Base-by-base conservation (phyloP, 2,888 invertebrate genomes). In the Cephonodes hylas region DNA sequence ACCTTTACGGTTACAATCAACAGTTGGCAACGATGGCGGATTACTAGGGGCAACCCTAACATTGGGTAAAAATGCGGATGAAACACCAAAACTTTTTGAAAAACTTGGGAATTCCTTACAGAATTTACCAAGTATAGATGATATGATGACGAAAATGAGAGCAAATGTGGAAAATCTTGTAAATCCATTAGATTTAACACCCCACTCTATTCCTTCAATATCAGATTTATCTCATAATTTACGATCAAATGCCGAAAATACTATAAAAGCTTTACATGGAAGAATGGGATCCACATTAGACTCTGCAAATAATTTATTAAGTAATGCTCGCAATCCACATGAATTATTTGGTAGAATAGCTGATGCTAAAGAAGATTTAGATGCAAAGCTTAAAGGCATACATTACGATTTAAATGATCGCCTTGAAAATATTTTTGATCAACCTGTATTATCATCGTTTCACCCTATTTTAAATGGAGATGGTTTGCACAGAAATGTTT, bases 371-470 rank as follows among this genome's bases (percentile, higher is more conserved):
- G 80, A 83, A 63, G 84, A 90, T 44, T 66, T 88, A 0, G 83
- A 75, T 67, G 86, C 89, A 60, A 90, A 85, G 70, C 66, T 91
- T 10, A 78, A 81, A 73, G 81, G 80, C 20, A 70, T 90, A 44
- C 86, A 85, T 58, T 71, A 75, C 22, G 88, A 89, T 71, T 76
- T 90, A 3, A 85, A 81, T 66, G 88, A 88, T 63, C 80, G 85
- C 27, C 66, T 89, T 34, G 82, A 81, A 45, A 76, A 74, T 68
- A 66, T 86, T 58, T 64, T 78, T 25, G 83, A 84, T 60, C 73
- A 74, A 18, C 64, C 80, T 23, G 73, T 68, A 62, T 63, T 77
- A 3, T 69, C 72, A 25, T 60, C 69, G 8, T 56, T 76, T 0
- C 61, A 46, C 2, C 38, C 45, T 38, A 25, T 61, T 7, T 45